Base-by-base conservation (phyloP, 2,888 invertebrate species). In the Sphaerolaimus hirsutus region DNA sequence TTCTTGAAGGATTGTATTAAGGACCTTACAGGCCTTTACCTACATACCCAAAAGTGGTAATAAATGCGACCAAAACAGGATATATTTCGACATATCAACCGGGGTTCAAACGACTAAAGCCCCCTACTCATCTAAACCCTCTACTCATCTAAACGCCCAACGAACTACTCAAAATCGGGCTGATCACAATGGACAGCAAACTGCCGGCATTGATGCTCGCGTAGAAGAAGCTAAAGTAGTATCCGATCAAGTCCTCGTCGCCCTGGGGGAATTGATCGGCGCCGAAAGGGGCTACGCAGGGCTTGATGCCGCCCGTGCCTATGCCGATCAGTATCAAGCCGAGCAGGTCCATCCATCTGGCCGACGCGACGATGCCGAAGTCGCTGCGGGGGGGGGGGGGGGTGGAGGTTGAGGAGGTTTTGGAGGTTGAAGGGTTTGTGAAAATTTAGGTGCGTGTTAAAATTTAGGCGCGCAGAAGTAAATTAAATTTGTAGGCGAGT, bases 191-290 rank as follows among this genome's bases (percentile, higher is more conserved):
- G 0, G 86, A 84, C 44, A 89, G 72, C 45, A 84, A 72, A 53
- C 83, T 82, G 10, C 89, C 89, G 10, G 68, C 58, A 64, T 89
- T 91, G 60, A 91, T 89, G 41, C 83, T 71, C 61, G 89, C 83
- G 68, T 91, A 91, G 65, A 89, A 91, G 1, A 87, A 68, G 0
- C 87, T 87, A 68, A 91, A 91, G 68, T 83, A 91, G 49, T 75
- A 75, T 19, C 77, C 76, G 49, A 87, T 68, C 60, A 81, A 77
- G 55, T 68, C 69, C 55, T 76, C 76, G 66, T 56, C 66, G 27
- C 62, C 62, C 23, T 56, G 50, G 19, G 56, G 53, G 50, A 69
- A 68, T 56, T 70, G 70, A 54, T 70, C 70, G 19, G 66, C 70
- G 21, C 68, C 70, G 54, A 70, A 70, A 1, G 69, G 59, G 14